Evolutionary conservation across 2,797 vertebrate genomes (phyloP).

Genomic region (Leuciscus waleckii): DNA sequence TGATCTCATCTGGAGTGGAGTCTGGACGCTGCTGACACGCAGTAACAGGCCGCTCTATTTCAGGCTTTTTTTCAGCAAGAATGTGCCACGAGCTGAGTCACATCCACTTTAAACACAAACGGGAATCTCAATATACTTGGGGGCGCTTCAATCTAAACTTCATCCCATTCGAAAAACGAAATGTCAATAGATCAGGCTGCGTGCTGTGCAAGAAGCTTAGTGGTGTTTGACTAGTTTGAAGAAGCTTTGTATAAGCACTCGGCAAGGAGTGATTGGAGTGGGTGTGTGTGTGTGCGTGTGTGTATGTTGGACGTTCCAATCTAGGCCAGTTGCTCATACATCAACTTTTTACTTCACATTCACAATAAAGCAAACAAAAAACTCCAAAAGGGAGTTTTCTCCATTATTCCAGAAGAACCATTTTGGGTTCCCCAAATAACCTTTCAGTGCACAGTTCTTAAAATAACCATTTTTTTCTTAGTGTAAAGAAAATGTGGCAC

Average conservation of each 20-base stretch:
- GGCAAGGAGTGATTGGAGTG: slow-evolving; percentile 10
- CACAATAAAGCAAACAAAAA: slow-evolving; percentile 1
- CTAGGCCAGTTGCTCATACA: slow-evolving; percentile 33
- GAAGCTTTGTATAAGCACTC: slow-evolving; percentile 42
- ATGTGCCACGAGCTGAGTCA: slow-evolving; percentile 53
- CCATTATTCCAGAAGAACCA: neutral
- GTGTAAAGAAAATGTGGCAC: neutral
- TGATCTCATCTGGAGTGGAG: slow-evolving; percentile 59
- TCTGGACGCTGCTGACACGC: slow-evolving; percentile 54
- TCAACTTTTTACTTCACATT: neutral
- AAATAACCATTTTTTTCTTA: neutral
- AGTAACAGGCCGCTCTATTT: slow-evolving; percentile 54
- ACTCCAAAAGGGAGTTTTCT: neutral
- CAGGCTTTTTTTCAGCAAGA: slow-evolving; percentile 47
- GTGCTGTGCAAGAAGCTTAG: slow-evolving; percentile 34
- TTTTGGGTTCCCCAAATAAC: neutral
- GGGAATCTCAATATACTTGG: slow-evolving; percentile 45
- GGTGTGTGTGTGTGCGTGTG: neutral
- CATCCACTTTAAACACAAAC: slow-evolving; percentile 42
- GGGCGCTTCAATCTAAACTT: slow-evolving; percentile 41
- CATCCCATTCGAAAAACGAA: slow-evolving; percentile 24
- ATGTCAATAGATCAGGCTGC: slow-evolving; percentile 41
- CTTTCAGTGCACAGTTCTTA: neutral
- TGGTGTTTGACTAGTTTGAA: slow-evolving; percentile 41
- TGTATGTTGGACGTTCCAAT: slow-evolving; percentile 10